Evolutionary conservation across 1,140 invertebrate species (phyloP), one percentile per base, ranked within the genome.

Genomic region (Protaetia brevitarsis): DNA sequence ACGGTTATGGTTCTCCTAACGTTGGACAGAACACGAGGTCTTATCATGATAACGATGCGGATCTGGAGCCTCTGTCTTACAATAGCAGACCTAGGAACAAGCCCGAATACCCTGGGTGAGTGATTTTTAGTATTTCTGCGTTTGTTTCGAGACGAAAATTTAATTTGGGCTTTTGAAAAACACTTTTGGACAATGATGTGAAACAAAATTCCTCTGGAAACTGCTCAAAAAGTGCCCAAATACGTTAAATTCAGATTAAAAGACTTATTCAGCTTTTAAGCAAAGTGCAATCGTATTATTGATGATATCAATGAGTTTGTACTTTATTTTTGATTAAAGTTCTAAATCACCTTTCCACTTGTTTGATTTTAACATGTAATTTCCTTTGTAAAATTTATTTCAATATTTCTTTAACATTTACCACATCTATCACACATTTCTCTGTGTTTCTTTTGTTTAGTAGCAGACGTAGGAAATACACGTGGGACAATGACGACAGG

Each of bases 41-140:
- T 66, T 79, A 79, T 62, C 80, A 81, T 65, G 82, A 85, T 72
- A 80, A 80, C 70, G 80, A 73, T 79, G 75, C 77, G 59, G 85
- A 88, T 75, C 88, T 88, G 70, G 93, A 95, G 80, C 93, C 92
- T 69, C 83, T 97, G 66, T 95, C 89, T 77, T 95, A 95, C 78
- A 95, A 95, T 79, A 95, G 92, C 79, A 84, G 92, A 79, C 93
- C 94, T 70, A 83, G 86, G 73, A 82, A 83, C 75, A 87, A 85
- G 66, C 67, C 79, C 74, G 77, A 78, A 60, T 79, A 79, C 69
- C 74, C 74, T 28, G 78, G 78, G 78, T 81, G 73, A 68, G 59
- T 31, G 66, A 37, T 27, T 66, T 67, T 45, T 57, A n/a, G 19
- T 36, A 60, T 66, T 63, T 72, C 2, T 1, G 5, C 34, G 16